These are phyloP conservation scores for Eudorcas thomsonii DNA, from an alignment of 2,113 vertebrate genomes.

Conservation along the genomic window DNA sequence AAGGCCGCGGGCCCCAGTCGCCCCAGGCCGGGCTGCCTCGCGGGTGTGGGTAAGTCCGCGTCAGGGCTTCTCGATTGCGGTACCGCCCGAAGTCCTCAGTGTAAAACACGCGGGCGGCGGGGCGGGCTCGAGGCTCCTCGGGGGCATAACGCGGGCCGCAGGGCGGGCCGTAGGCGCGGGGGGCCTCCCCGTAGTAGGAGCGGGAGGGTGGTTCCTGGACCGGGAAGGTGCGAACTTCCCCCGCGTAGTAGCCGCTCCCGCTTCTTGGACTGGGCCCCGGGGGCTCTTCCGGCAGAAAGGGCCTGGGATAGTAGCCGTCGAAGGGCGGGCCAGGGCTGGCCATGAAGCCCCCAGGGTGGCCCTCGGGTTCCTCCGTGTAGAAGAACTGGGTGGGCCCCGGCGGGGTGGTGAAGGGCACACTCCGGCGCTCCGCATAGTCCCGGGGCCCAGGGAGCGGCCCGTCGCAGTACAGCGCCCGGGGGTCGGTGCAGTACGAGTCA, in stretches of 20 bases:
- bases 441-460: conserved; percentile 85
- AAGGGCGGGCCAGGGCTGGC: conserved; percentile 78
- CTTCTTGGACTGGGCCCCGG: conserved; percentile 70
- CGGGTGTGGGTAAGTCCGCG: conserved; percentile 68
- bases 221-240: conserved; percentile 79
- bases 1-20: conserved; percentile 65
- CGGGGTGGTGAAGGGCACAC: conserved; percentile 86
- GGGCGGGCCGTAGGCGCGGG: conserved; percentile 72
- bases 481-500: conserved; percentile 90
- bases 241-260: conserved; percentile 84
- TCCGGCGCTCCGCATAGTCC: conserved; percentile 85
- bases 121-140: not conserved
- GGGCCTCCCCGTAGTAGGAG: conserved; percentile 87
- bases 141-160: conserved; percentile 78
- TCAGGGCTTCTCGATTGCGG: conserved; percentile 83
- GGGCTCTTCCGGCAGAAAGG: conserved; percentile 56
- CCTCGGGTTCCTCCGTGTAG: conserved; percentile 87
- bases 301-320: conserved; percentile 74
- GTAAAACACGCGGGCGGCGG: conserved; percentile 78
- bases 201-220: conserved; percentile 76
- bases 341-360: conserved; percentile 73
- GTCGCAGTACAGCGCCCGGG: conserved; percentile 83
- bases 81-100: conserved; percentile 85
- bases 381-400: conserved; percentile 91
- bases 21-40: conserved; percentile 63